Evolutionary conservation across 1,140 invertebrate genomes (phyloP).

Genomic region (Lepidurus packardi): DNA sequence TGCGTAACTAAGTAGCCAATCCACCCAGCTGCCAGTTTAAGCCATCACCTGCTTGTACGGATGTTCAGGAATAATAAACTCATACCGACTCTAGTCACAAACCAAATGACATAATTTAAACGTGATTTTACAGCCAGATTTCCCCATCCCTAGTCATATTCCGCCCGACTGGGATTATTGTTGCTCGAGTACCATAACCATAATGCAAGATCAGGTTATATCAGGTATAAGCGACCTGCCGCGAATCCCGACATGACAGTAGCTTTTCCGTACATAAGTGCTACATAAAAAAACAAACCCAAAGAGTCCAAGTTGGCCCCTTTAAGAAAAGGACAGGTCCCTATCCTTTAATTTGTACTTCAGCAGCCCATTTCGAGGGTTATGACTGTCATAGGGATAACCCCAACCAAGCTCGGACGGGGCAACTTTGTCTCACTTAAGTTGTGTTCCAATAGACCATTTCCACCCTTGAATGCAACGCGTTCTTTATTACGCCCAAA

Average conservation of each 20-base stretch:
- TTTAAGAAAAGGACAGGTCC: background rate
- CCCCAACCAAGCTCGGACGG: background rate
- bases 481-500: background rate
- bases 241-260: background rate
- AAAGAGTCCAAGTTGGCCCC: background rate
- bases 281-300: no score
- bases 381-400: slow-evolving; percentile 17
- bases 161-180: no score
- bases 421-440: slow-evolving; percentile 15
- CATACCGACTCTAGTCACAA: no score
- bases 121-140: no score
- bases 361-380: slow-evolving; percentile 17
- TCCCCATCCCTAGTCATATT: no score
- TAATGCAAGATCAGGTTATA: no score
- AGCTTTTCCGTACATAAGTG: background rate
- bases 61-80: no score
- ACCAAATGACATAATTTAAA: no score
- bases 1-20: no score
- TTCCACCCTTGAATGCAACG: slow-evolving; percentile 2
- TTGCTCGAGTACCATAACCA: no score
- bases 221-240: background rate
- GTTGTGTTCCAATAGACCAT: background rate
- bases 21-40: no score
- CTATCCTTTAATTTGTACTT: slow-evolving; percentile 18
- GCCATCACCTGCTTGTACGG: no score